Evolutionary conservation across 2,113 vertebrate genomes (phyloP).

Genomic region (Lophura nycthemera): DNA sequence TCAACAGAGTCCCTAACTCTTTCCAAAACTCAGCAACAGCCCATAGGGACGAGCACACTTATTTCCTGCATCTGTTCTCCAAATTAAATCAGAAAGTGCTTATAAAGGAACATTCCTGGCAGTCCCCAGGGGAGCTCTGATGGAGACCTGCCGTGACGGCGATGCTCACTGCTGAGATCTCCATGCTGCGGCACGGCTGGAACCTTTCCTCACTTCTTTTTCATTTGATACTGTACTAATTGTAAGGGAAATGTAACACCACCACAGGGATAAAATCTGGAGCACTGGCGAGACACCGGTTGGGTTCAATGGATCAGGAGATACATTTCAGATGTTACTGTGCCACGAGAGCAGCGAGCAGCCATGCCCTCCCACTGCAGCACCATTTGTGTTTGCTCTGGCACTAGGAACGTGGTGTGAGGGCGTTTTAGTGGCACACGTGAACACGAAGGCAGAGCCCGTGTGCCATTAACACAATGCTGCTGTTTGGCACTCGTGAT

Average conservation of each 20-base stretch:
- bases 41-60: not conserved
- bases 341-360: not conserved
- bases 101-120: not conserved
- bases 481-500: not conserved
- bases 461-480: conserved; percentile 16
- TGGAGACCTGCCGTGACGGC: conserved; percentile 9
- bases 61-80: conserved; percentile 34
- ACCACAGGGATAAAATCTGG: not conserved
- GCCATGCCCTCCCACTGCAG: not conserved
- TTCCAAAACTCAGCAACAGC: conserved; percentile 3
- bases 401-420: not conserved
- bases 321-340: not conserved
- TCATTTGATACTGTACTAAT: conserved; percentile 8
- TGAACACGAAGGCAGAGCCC: conserved; percentile 19
- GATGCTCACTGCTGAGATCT: conserved; percentile 27
- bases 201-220: not conserved
- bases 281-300: fast-evolving
- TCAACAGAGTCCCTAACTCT: not conserved
- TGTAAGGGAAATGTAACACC: not conserved
- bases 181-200: not conserved
- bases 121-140: conserved; percentile 10
- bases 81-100: not conserved
- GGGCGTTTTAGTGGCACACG: conserved; percentile 40
- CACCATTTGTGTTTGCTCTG: not conserved
- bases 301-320: fast-evolving